Percentiles rank a stretch among this genome's conserved stretches.
phyloP scores from a whole-genome alignment of 2,113 vertebrate genomes.

The Thinocorus orbignyianus region DNA sequence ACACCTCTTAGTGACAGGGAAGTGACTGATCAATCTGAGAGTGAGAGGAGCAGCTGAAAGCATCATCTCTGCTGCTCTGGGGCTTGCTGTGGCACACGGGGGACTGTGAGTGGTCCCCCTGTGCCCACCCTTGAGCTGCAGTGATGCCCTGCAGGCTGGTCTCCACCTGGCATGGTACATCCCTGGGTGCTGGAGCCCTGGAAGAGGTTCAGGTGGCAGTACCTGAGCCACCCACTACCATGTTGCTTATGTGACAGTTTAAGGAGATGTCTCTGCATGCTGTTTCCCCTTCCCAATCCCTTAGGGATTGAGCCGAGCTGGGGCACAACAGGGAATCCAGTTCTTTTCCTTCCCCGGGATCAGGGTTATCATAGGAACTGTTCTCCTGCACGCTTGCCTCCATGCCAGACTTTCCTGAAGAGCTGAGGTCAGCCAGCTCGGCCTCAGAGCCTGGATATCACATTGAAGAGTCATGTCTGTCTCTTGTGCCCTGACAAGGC shows the following conservation, averaged over 20 bases:
- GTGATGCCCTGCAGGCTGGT: accelerated
- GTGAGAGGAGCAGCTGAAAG: neutral
- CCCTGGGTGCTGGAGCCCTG: neutral
- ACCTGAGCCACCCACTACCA: neutral
- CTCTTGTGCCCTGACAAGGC: neutral
- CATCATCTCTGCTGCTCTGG: neutral
- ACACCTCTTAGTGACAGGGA: neutral
- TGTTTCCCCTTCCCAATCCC: neutral
- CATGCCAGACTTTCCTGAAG: neutral
- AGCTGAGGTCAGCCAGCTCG: neutral
- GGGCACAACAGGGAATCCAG: neutral
- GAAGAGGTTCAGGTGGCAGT: neutral
- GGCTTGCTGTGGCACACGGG: neutral
- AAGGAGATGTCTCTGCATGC: neutral
- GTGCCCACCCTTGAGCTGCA: neutral
- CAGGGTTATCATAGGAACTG: neutral
- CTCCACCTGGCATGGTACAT: neutral
- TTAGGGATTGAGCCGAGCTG: neutral
- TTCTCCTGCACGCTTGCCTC: neutral
- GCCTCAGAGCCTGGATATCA: neutral
- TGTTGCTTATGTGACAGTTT: neutral
- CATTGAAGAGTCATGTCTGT: neutral
- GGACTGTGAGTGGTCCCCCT: neutral
- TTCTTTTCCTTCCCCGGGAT: neutral
- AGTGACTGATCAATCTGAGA: neutral